Evolutionary conservation across 2,888 invertebrate genomes (phyloP).

Genomic region (Oligia strigilis): DNA sequence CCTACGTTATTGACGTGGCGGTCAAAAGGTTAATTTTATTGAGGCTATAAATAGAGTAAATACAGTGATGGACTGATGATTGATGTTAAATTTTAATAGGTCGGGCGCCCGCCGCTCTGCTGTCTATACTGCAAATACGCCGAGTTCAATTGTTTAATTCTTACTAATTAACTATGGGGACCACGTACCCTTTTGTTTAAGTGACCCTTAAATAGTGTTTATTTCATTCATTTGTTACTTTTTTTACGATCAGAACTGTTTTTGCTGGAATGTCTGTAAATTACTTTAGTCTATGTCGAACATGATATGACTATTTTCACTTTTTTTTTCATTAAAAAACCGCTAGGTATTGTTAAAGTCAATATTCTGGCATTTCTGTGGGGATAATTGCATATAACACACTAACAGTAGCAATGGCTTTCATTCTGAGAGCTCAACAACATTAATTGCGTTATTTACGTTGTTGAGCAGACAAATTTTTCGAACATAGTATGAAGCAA

Average conservation of each 20-base stretch:
- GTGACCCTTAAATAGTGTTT: slow-evolving; percentile 48
- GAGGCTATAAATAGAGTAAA: slow-evolving; percentile 35
- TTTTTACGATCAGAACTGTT: background rate
- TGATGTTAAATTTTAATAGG: slow-evolving; percentile 45
- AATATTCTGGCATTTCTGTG: background rate
- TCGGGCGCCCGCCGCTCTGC: slow-evolving; percentile 51
- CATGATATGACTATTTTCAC: background rate
- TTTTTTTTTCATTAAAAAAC: background rate
- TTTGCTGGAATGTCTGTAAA: slow-evolving; percentile 11
- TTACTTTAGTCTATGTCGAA: slow-evolving; percentile 21
- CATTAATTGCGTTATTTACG: background rate
- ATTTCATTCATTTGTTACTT: slow-evolving; percentile 36
- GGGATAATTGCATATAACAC: too few species aligned
- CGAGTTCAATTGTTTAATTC: slow-evolving; percentile 79
- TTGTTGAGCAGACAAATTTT: background rate
- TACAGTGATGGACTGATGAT: slow-evolving; percentile 18
- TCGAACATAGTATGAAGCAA: background rate
- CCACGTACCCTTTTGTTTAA: slow-evolving; percentile 57
- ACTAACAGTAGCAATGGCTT: too few species aligned
- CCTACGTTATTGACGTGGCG: too few species aligned
- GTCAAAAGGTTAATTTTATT: too few species aligned
- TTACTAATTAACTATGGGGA: slow-evolving; percentile 73
- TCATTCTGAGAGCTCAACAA: too few species aligned
- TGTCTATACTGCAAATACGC: slow-evolving; percentile 56
- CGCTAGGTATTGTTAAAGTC: background rate